Evolutionary conservation across 1,140 invertebrate genomes (phyloP), one percentile per base, ranked within the genome.

Genomic region (Ips nitidus): DNA sequence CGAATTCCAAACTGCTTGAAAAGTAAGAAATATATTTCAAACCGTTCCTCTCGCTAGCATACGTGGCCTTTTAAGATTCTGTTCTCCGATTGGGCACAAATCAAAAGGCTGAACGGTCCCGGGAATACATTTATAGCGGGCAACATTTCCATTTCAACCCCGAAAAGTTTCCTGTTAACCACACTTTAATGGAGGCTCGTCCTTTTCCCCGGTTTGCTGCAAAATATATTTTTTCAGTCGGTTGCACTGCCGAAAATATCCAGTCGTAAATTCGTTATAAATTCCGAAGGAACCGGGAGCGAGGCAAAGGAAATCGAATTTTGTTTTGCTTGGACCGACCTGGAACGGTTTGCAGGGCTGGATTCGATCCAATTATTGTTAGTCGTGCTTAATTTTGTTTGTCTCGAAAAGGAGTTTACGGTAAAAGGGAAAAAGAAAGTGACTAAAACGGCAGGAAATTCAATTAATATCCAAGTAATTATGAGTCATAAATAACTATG

Each of bases 231-330:
- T 63, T 69, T 69, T 69, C 67, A 52, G 59, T 37, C 59, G 52
- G 52, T 42, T 69, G 67, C 59, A 63, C 59, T 42, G 45, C 59
- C 42, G 45, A 62, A 69, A 69, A 69, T 41, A 39, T 69, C 67
- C 67, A 69, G 67, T 64, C 67, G 60, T 69, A 69, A 69, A 69
- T 61, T 69, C 52, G 66, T 61, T 62, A 69, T 53, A 69, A 69
- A 61, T 69, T 69, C 41, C 52, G 38, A 43, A 38, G 43, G 52
- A 62, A 69, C 59, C 4, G 37, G 22, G 36, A 61, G 66, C 41
- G 1, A 61, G 41, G 43, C 53, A 43, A 0, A 36, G 66, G 38
- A 68, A 68, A 68, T 47, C 66, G 57, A 50, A 52, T 68, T 68
- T 68, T 68, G 60, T 59, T 68, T n/a, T 22, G 22, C 22, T n/a